These are phyloP conservation scores for Belonocnema kinseyi DNA, from an alignment of 1,140 invertebrate genomes.

Conservation along the genomic window DNA sequence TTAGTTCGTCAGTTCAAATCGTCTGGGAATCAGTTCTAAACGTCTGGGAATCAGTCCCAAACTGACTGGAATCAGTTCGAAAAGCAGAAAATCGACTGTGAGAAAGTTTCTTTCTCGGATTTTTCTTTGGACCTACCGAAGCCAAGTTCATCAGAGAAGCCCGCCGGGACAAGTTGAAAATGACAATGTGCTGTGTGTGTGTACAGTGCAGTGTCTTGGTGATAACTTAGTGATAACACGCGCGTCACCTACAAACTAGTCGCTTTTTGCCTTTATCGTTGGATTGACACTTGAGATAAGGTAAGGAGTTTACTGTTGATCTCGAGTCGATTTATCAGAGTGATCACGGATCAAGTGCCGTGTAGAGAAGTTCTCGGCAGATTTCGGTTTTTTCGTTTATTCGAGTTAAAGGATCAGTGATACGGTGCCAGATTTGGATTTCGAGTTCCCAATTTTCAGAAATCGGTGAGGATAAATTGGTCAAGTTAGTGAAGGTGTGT, in stretches of 20 bases:
- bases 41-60: too few species aligned
- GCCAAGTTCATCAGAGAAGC: neutral
- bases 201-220: slow-evolving; percentile 74
- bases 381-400: neutral
- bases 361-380: slow-evolving; percentile 9
- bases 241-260: slow-evolving; percentile 42
- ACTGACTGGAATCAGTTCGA: neutral
- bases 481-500: too few species aligned
- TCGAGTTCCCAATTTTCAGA: neutral
- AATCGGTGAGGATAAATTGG: too few species aligned
- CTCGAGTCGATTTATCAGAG: slow-evolving; percentile 5
- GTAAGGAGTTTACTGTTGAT: slow-evolving; percentile 38
- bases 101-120: neutral
- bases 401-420: neutral
- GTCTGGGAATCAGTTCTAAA: neutral
- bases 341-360: neutral
- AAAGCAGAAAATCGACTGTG: neutral
- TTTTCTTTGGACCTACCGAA: neutral
- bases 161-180: slow-evolving; percentile 42
- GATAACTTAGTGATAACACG: slow-evolving; percentile 71
- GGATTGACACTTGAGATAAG: slow-evolving; percentile 51
- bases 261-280: slow-evolving; percentile 39
- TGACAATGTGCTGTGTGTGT: slow-evolving; percentile 73
- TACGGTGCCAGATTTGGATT: neutral
- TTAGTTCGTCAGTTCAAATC: too few species aligned